Base-by-base conservation (phyloP, 2,888 invertebrate genomes). In the Tiphia femorata region DNA sequence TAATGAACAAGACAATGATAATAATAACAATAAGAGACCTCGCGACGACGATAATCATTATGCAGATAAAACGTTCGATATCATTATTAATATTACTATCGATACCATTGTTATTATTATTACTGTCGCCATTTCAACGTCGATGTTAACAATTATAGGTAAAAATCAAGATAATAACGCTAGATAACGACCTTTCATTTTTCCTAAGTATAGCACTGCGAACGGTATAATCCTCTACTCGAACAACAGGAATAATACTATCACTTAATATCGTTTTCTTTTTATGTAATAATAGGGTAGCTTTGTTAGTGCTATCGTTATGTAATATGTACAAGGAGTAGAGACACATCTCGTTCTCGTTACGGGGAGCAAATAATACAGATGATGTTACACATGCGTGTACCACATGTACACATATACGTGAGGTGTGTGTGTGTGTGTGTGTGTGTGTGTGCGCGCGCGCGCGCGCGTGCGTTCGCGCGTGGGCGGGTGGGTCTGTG, bases 241-340 rank as follows among this genome's bases (percentile, higher is more conserved):
- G 68, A 68, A 64, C 70, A 76, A 77, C 74, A 73, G 68, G 71
- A 65, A 77, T 77, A 77, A 77, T 77, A 76, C 74, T 77, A 77
- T 75, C 54, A 64, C 58, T 72, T 73, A 70, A 72, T 68, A 61
- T 70, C 52, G 61, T 67, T n/a, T n/a, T n/a, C n/a, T n/a, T n/a
- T n/a, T 52, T 70, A 55, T 62, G 54, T 52, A 56, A 65, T 61
- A 59, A 59, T 55, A 52, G 50, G 58, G 47, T 61, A 44, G 46
- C 47, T 58, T 40, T 57, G 58, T 67, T 72, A 72, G 60, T 54
- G 47, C 65, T 66, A 66, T 59, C 51, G 33, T 58, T 46, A 12
- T 37, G 44, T 12, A 21, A 40, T 44, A 44, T 44, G 16, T 27
- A 30, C 33, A 37, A 37, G 37, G 19, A 37, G 27, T 44, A 25